These are phyloP conservation scores for Cephalophus harveyi DNA, from an alignment of 2,113 vertebrate species.

Conservation along the genomic window DNA sequence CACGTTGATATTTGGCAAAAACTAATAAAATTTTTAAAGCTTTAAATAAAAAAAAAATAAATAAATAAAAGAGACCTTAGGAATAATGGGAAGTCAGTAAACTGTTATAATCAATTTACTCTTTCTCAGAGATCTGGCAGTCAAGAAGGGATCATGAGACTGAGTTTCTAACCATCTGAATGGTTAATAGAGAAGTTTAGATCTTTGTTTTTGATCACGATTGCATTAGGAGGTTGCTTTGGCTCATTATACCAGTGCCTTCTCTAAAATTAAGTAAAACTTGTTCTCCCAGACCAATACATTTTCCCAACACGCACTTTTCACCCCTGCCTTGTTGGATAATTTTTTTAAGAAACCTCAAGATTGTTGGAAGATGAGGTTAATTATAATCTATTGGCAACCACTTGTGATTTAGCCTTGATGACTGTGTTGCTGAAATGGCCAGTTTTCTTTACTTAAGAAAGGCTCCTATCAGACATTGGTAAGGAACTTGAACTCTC, in stretches of 20 bases:
- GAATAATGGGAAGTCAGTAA: background rate
- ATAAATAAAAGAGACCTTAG: background rate
- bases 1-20: background rate
- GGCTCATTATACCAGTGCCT: background rate
- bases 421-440: background rate
- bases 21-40: background rate
- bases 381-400: background rate
- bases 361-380: background rate
- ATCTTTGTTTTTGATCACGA: background rate
- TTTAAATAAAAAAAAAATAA: background rate
- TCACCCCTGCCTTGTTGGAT: background rate
- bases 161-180: background rate
- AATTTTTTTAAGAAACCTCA: conserved; percentile 19
- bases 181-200: background rate
- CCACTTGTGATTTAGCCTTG: background rate
- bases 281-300: background rate
- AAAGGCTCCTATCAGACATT: background rate
- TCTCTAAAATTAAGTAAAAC: background rate
- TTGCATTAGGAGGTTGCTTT: background rate
- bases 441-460: conserved; percentile 2
- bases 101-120: background rate
- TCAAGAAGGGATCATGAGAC: background rate
- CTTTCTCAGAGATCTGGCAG: background rate
- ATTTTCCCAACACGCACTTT: background rate
- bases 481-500: background rate